Evolutionary conservation across 2,888 invertebrate species (phyloP).

Genomic region (Hypercompe scribonia): DNA sequence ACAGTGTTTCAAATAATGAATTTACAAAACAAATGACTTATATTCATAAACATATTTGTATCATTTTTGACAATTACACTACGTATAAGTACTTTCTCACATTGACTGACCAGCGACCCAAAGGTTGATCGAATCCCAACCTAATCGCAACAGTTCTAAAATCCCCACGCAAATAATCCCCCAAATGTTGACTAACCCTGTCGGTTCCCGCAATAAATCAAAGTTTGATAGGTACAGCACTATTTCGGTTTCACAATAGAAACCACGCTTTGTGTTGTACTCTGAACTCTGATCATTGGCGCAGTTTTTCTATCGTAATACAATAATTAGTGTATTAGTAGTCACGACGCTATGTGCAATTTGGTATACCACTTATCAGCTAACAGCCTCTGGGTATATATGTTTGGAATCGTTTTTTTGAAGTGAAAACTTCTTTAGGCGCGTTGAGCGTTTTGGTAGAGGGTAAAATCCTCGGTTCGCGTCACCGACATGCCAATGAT

Average conservation of each 20-base stretch:
- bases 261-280: conserved; percentile 22
- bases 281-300: conserved; percentile 25
- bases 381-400: not conserved
- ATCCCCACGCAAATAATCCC: not conserved
- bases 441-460: too few relatives aligned
- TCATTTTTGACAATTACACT: too few relatives aligned
- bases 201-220: conserved; percentile 47
- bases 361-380: conserved; percentile 3
- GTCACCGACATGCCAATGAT: too few relatives aligned
- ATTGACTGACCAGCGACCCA: not conserved
- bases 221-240: conserved; percentile 40
- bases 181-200: conserved; percentile 41
- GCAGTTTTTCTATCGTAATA: conserved; percentile 37
- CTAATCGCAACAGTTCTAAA: not conserved
- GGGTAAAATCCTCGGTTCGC: too few relatives aligned
- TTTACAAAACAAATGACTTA: too few relatives aligned
- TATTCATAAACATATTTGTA: too few relatives aligned
- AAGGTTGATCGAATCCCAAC: not conserved
- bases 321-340: conserved; percentile 32
- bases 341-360: conserved; percentile 13
- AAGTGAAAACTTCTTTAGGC: too few relatives aligned
- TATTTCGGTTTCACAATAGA: conserved; percentile 23
- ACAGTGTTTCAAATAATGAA: too few relatives aligned
- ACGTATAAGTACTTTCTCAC: not conserved
- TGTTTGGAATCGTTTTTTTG: not conserved